These are phyloP conservation scores for Palythoa heliodiscus DNA, from an alignment of 92 coral and sea anemone species.

Conservation along the genomic window DNA sequence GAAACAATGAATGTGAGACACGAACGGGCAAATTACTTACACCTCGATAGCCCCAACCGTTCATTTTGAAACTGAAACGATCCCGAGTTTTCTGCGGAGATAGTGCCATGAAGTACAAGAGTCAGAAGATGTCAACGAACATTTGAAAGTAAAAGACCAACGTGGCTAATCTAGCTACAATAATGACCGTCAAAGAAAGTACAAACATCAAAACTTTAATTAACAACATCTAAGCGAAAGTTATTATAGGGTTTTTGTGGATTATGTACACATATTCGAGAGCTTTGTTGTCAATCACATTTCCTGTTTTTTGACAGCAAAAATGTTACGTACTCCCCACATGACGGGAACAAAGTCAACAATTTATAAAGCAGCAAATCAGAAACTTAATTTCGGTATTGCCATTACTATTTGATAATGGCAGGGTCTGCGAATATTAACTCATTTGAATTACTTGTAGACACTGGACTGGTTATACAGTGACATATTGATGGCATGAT, in stretches of 20 bases:
- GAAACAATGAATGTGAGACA: not conserved
- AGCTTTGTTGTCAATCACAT: slow-evolving; percentile 32
- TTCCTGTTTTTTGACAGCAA: not conserved
- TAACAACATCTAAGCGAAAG: slow-evolving; percentile 29
- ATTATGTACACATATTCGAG: slow-evolving; percentile 20
- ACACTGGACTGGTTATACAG: not conserved
- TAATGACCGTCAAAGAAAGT: not conserved
- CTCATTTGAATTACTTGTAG: not conserved
- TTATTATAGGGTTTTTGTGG: slow-evolving; percentile 24
- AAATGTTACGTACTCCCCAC: not conserved
- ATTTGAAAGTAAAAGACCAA: not conserved
- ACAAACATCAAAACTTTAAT: slow-evolving; percentile 29
- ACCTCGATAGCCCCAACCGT: slow-evolving; percentile 24
- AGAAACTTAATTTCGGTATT: not conserved
- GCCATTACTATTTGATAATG: not conserved
- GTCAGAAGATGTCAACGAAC: not conserved
- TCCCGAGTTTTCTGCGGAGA: not conserved
- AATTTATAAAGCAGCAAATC: not conserved
- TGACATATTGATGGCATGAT: not conserved
- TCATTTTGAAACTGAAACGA: not conserved
- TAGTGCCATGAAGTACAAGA: not conserved
- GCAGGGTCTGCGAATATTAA: not conserved
- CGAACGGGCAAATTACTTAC: slow-evolving; percentile 15
- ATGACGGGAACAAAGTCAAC: not conserved
- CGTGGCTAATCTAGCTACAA: slow-evolving; percentile 9